Evolutionary conservation across 2,888 invertebrate genomes (phyloP), one percentile per base, ranked within the genome.

Genomic region (Caenorhabditis becei): DNA sequence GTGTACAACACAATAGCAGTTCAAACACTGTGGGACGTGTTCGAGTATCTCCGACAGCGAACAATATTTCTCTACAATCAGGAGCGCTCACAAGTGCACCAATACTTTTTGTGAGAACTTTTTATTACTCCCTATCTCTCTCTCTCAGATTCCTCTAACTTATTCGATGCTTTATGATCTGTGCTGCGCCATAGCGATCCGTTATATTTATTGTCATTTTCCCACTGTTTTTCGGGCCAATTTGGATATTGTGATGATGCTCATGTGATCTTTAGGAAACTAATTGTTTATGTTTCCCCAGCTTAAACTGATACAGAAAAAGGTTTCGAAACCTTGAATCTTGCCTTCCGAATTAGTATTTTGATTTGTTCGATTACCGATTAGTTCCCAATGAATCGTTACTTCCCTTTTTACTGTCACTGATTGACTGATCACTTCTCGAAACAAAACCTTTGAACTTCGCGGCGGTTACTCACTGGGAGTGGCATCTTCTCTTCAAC

Each of bases 1-100:
- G 77, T 83, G 56, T 85, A 85, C 77, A 81, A 81, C 74, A 81
- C 81, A 66, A 63, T 81, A 53, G 83, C 84, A 20, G 65, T 85
- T 24, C 81, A 83, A 75, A 77, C 79, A 58, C 54, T 85, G 41
- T 82, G 80, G 63, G 74, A 82, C 41, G 84, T 81, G 44, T 85
- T 81, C 37, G 77, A 79, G 41, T 85, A 85, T 70, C 65, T 79
- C n/a, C 81, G 84, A 32, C 72, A 83, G 44, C 80, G 83, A 56
- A 77, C 81, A 32, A 81, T 81, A 62, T 85, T 81, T 59, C 37
- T 82, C 18, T 85, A 83, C 63, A 77, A 80, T 41, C 77, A 83
- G 69, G 80, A 85, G 53, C 77, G 83, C 28, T 74, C 79, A 44
- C 75, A 62, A 62, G 72, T 78, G 23, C 77, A 78, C 44, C 82